These are phyloP conservation scores for Gopherus flavomarginatus DNA, from an alignment of 2,113 vertebrate genomes.

Conservation along the genomic window DNA sequence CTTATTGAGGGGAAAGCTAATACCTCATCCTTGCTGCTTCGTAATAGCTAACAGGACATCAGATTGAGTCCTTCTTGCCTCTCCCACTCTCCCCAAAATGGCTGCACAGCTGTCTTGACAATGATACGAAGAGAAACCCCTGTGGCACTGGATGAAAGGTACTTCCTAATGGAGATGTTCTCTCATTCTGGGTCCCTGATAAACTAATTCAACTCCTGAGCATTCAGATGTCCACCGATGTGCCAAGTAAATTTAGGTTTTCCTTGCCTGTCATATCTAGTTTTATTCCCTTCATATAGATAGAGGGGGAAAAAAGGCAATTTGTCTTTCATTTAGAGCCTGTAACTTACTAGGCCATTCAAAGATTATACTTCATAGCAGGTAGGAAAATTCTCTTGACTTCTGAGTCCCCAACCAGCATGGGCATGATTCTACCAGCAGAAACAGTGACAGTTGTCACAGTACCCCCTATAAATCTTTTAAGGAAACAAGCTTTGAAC, in stretches of 20 bases:
- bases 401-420: neutral
- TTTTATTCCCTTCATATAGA: neutral
- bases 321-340: neutral
- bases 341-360: neutral
- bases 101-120: neutral
- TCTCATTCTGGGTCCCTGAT: neutral
- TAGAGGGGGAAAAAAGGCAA: neutral
- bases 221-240: neutral
- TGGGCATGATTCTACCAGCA: neutral
- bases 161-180: neutral
- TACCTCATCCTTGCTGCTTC: constrained; percentile 38
- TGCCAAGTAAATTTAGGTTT: neutral
- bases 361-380: neutral
- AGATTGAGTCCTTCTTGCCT: constrained; percentile 45
- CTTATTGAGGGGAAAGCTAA: neutral
- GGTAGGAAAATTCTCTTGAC: neutral
- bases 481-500: neutral
- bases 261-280: neutral
- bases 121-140: neutral
- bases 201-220: neutral
- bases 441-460: neutral
- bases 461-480: neutral
- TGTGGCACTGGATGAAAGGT: neutral
- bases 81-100: neutral
- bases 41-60: constrained; percentile 10